phyloP scores from a whole-genome alignment of 2,113 vertebrate genomes.

The Anolis sagrei region DNA sequence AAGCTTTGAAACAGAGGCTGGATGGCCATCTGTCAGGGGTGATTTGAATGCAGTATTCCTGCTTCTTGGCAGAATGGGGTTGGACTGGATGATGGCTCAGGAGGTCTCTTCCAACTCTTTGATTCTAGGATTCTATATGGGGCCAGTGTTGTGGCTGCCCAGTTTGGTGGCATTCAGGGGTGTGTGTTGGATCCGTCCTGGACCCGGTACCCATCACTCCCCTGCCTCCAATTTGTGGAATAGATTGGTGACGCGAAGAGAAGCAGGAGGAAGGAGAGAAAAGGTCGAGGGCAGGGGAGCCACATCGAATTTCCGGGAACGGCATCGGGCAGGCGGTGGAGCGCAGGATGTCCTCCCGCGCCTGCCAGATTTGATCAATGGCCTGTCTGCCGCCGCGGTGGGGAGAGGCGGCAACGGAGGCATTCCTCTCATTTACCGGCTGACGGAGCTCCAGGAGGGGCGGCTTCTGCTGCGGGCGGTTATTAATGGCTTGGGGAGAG shows the following conservation, averaged over 20 bases:
- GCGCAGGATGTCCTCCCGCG: conserved; percentile 12
- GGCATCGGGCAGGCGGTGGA: not conserved
- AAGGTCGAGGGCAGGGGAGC: not conserved
- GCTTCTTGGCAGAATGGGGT: too few relatives aligned
- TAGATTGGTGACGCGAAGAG: too few relatives aligned
- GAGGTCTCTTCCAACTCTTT: too few relatives aligned
- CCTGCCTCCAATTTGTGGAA: not conserved
- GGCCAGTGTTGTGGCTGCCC: too few relatives aligned
- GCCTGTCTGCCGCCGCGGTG: conserved; percentile 41
- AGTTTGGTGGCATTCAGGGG: too few relatives aligned
- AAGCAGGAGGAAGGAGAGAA: not conserved
- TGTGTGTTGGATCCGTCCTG: too few relatives aligned
- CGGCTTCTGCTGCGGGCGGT: conserved; percentile 47
- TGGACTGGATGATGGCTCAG: too few relatives aligned
- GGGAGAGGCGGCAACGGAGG: not conserved
- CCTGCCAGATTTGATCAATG: conserved; percentile 64
- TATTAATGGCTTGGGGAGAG: conserved; percentile 53
- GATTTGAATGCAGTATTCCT: too few relatives aligned
- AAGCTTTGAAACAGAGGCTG: too few relatives aligned
- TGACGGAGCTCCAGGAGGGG: conserved; percentile 51
- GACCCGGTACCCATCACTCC: not conserved
- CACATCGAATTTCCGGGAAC: not conserved
- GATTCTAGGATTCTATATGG: too few relatives aligned
- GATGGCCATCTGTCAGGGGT: too few relatives aligned
- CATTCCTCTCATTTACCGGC: conserved; percentile 45